Conservation (phyloP, 2,113 vertebrate genomes). For the Pseudopodoces humilis region DNA sequence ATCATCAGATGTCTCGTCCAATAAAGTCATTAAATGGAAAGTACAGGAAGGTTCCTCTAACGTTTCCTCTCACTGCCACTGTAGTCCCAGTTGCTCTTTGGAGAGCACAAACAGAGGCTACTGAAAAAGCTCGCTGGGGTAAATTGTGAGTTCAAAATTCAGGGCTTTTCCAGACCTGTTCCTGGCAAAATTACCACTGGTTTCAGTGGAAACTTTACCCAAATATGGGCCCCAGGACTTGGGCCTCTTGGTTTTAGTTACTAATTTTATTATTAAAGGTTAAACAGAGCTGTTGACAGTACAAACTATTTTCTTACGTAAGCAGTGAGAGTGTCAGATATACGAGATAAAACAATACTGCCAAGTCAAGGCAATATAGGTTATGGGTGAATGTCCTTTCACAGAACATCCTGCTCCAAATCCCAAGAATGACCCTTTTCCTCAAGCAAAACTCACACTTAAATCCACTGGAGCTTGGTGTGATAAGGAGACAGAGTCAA, state of each 20-base stretch:
- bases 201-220: slow-evolving; percentile 32
- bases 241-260: slow-evolving; percentile 17
- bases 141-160: background rate
- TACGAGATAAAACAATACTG: slow-evolving; percentile 52
- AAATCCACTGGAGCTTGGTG: background rate
- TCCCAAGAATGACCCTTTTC: background rate
- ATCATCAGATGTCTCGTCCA: slow-evolving; percentile 51
- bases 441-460: slow-evolving; percentile 4
- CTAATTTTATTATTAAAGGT: slow-evolving; percentile 66
- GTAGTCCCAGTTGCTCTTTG: background rate
- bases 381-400: slow-evolving; percentile 36
- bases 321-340: slow-evolving; percentile 49
- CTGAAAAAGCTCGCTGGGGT: background rate
- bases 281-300: slow-evolving; percentile 67
- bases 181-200: background rate
- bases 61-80: slow-evolving; percentile 15
- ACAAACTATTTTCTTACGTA: slow-evolving; percentile 62
- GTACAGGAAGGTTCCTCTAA: slow-evolving; percentile 30
- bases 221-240: slow-evolving; percentile 42
- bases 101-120: slow-evolving; percentile 6
- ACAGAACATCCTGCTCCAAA: slow-evolving; percentile 26
- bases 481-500: background rate
- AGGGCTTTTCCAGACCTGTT: slow-evolving; percentile 6
- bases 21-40: slow-evolving; percentile 59
- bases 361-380: slow-evolving; percentile 49